These are phyloP conservation scores for Sycobia sp. DNA, from an alignment of 1,140 invertebrate species.

Conservation along the genomic window DNA sequence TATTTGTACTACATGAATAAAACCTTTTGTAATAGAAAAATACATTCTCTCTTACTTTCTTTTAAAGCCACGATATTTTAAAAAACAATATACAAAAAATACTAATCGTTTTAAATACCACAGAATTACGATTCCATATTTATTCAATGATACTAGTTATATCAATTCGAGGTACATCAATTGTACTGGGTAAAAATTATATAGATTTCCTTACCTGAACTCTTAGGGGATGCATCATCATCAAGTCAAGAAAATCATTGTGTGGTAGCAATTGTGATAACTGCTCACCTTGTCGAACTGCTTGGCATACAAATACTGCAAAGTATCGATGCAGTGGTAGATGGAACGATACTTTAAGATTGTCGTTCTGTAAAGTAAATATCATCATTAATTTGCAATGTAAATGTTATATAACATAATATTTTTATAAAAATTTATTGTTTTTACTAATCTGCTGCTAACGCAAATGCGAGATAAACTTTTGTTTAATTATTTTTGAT, in stretches of 20 bases:
- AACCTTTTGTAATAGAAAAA: slow-evolving; percentile 27
- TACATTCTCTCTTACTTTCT: background rate
- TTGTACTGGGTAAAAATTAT: too few relatives aligned
- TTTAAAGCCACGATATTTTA: background rate
- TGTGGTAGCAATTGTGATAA: slow-evolving; percentile 81
- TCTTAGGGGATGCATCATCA: slow-evolving; percentile 86
- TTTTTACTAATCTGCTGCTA: too few relatives aligned
- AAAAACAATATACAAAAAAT: background rate
- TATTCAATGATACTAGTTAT: too few relatives aligned
- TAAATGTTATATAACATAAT: too few relatives aligned
- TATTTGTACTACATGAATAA: slow-evolving; percentile 26
- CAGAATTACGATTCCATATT: too few relatives aligned
- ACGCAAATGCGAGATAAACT: too few relatives aligned
- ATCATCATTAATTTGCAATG: slow-evolving; percentile 24
- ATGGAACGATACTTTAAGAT: slow-evolving; percentile 91
- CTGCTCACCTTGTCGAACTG: slow-evolving; percentile 75
- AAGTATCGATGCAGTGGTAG: slow-evolving; percentile 94
- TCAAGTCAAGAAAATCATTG: slow-evolving; percentile 75
- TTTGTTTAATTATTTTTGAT: too few relatives aligned
- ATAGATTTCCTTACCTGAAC: slow-evolving; percentile 86
- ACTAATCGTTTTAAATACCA: background rate
- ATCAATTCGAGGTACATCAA: too few relatives aligned
- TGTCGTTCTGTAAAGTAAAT: slow-evolving; percentile 68
- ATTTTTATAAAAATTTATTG: too few relatives aligned
- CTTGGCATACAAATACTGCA: slow-evolving; percentile 89